A percentile compares a stretch with the other conserved stretches of the same genome.
phyloP scores from a whole-genome alignment of 37 sponge, comb jelly and placozoan species.

The Spongilla lacustris region DNA sequence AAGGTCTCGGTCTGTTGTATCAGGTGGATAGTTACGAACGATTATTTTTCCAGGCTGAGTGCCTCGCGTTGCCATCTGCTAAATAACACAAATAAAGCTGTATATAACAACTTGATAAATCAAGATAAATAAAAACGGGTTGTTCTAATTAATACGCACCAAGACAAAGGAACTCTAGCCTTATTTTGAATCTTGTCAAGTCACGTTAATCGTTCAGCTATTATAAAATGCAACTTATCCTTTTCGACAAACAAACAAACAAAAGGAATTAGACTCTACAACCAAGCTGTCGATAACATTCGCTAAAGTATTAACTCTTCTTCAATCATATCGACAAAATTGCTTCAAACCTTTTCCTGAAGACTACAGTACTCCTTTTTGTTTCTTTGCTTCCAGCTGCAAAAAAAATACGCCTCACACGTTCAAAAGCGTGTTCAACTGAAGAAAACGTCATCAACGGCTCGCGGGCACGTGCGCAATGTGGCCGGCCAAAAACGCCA shows the following conservation, averaged over 20 bases:
- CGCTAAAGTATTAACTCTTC: neutral
- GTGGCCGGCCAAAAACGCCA: too few relatives aligned
- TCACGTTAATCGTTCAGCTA: neutral
- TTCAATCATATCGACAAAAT: neutral
- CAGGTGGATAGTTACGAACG: slow-evolving; percentile 62
- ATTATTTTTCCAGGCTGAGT: slow-evolving; percentile 37
- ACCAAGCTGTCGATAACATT: neutral
- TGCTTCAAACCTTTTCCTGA: neutral
- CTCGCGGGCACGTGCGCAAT: neutral
- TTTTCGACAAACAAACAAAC: neutral
- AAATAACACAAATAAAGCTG: neutral
- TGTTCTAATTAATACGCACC: neutral
- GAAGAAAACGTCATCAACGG: neutral
- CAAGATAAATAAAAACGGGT: too few relatives aligned
- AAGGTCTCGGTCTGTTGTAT: slow-evolving; percentile 46
- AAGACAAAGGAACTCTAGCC: neutral
- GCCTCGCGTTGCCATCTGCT: neutral
- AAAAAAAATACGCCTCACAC: neutral
- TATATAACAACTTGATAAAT: too few relatives aligned
- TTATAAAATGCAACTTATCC: neutral
- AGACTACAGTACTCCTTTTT: neutral
- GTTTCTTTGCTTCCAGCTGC: neutral
- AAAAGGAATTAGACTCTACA: neutral
- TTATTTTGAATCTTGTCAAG: neutral
- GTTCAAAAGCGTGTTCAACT: neutral